A percentile compares a stretch with the other conserved stretches of the same genome.
phyloP scores from a whole-genome alignment of 2,888 invertebrate species.

The Ormyrus nitidulus region DNA sequence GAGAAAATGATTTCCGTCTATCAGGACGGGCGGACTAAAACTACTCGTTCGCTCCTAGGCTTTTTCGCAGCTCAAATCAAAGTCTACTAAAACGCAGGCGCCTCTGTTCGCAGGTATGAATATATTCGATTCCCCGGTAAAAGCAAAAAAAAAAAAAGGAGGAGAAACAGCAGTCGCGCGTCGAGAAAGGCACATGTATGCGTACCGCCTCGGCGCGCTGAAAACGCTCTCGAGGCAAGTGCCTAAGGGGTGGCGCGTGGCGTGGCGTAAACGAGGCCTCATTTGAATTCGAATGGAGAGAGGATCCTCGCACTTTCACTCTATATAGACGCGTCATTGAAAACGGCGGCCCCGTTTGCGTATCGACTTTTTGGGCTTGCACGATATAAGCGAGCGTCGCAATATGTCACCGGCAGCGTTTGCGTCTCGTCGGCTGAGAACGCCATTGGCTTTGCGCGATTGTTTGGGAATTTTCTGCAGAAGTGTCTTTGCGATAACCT shows the following conservation, averaged over 20 bases:
- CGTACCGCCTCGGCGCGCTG: slow-evolving; percentile 5
- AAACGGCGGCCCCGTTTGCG: too few relatives aligned
- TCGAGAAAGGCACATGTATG: background rate
- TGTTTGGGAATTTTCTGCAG: slow-evolving; percentile 26
- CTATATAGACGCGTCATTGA: slow-evolving; percentile 21
- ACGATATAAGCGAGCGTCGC: slow-evolving; percentile 59
- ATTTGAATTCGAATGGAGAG: slow-evolving; percentile 75
- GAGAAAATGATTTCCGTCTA: too few relatives aligned
- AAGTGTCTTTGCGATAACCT: background rate
- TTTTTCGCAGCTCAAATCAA: too few relatives aligned
- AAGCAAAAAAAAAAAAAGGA: too few relatives aligned
- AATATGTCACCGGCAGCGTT: slow-evolving; percentile 71
- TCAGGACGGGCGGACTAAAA: too few relatives aligned
- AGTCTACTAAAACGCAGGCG: background rate
- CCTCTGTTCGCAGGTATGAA: slow-evolving; percentile 7
- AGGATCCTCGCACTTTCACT: slow-evolving; percentile 67
- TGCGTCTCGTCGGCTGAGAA: slow-evolving; percentile 65
- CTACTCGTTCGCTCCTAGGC: too few relatives aligned
- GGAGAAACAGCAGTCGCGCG: background rate
- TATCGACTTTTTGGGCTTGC: slow-evolving; percentile 62
- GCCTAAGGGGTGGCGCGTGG: slow-evolving; percentile 67
- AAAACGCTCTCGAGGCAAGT: slow-evolving; percentile 37
- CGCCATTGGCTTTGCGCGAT: slow-evolving; percentile 53
- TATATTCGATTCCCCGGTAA: background rate
- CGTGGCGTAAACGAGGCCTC: slow-evolving; percentile 71